A percentile compares a stretch with the other conserved stretches of the same genome.
phyloP scores from a whole-genome alignment of 2,888 invertebrate genomes.

The Agriopis marginaria region DNA sequence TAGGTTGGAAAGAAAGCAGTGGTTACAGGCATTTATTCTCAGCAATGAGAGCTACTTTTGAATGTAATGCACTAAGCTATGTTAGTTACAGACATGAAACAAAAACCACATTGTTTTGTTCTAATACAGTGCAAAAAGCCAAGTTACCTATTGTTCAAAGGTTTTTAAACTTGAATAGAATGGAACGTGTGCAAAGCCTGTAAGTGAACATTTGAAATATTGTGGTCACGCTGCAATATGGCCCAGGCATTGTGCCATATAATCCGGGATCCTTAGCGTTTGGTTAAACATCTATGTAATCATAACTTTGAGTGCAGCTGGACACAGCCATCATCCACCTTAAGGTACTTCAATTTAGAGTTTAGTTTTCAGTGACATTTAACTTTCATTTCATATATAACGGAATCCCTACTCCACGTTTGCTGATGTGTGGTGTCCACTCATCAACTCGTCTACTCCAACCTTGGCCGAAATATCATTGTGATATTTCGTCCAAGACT shows the following conservation, averaged over 20 bases:
- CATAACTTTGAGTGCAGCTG: neutral
- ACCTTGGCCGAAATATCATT: too few species aligned
- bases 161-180: slow-evolving; percentile 7
- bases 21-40: too few species aligned
- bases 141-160: slow-evolving; percentile 25
- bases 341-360: too few species aligned
- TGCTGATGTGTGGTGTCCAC: too few species aligned
- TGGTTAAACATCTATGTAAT: neutral
- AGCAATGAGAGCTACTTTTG: neutral
- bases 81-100: neutral
- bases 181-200: neutral
- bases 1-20: too few species aligned
- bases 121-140: slow-evolving; percentile 22
- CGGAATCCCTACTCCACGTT: too few species aligned
- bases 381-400: too few species aligned
- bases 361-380: too few species aligned
- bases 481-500: too few species aligned
- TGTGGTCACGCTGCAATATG: slow-evolving; percentile 26
- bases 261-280: slow-evolving; percentile 5
- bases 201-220: slow-evolving; percentile 17
- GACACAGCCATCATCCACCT: too few species aligned
- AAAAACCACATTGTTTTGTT: slow-evolving; percentile 25
- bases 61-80: slow-evolving; percentile 1
- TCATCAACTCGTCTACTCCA: too few species aligned
- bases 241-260: slow-evolving; percentile 23